These are phyloP conservation scores for Kryphioiulus occultus DNA, from an alignment of 2,888 invertebrate genomes.

Conservation along the genomic window DNA sequence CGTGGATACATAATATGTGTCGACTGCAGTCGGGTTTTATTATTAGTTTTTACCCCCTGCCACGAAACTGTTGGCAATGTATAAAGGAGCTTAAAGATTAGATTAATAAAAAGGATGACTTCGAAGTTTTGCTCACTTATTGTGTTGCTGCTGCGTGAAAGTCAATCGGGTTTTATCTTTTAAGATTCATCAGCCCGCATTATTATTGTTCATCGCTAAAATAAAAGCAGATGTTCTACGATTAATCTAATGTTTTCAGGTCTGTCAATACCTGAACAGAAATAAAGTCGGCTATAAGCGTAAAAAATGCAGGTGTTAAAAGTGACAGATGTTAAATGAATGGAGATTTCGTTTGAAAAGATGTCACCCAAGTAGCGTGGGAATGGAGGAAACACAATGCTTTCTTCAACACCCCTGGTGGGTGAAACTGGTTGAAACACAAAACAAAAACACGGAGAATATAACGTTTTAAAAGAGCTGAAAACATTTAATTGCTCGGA, in stretches of 20 bases:
- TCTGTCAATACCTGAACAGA: slow-evolving; percentile 24
- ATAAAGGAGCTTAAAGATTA: slow-evolving; percentile 6
- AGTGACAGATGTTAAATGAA: slow-evolving; percentile 46
- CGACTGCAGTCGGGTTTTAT: not conserved
- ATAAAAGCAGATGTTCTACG: slow-evolving; percentile 4
- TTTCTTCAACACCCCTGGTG: slow-evolving; percentile 24
- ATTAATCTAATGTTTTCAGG: slow-evolving; percentile 9
- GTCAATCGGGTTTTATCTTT: slow-evolving; percentile 39
- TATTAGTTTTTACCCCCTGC: slow-evolving; percentile 16
- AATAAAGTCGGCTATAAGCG: not conserved
- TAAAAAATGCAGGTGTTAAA: slow-evolving; percentile 39
- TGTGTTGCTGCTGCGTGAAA: not conserved
- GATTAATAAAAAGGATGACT: slow-evolving; percentile 46
- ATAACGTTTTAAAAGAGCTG: not conserved
- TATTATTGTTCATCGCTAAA: slow-evolving; percentile 37
- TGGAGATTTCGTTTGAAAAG: slow-evolving; percentile 27
- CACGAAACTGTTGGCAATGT: not conserved
- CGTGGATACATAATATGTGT: not conserved
- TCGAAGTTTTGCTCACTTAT: slow-evolving; percentile 38
- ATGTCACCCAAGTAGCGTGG: slow-evolving; percentile 46
- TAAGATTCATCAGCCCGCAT: slow-evolving; percentile 41
- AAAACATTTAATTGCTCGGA: slow-evolving; percentile 35
- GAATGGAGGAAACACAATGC: slow-evolving; percentile 29
- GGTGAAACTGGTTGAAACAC: slow-evolving; percentile 26
- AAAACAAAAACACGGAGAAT: slow-evolving; percentile 27